These are phyloP conservation scores for Noctua janthina DNA, from an alignment of 2,888 invertebrate species.

Conservation along the genomic window DNA sequence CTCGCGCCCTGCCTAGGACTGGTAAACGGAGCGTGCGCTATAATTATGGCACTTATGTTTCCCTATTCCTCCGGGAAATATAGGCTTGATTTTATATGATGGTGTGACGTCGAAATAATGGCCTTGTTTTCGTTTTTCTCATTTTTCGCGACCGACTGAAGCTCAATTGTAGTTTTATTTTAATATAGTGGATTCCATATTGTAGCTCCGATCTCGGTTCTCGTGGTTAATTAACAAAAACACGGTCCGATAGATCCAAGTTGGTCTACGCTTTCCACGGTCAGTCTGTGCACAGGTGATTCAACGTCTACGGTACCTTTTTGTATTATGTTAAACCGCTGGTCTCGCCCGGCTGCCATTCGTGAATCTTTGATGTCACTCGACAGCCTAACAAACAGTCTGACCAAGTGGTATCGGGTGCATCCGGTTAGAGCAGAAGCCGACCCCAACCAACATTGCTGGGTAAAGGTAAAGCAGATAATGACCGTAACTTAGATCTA, in stretches of 20 bases:
- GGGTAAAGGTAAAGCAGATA: not conserved
- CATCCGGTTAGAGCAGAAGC: not conserved
- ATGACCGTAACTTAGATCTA: no score
- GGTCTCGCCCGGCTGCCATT: not conserved
- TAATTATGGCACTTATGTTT: not conserved
- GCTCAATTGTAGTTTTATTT: not conserved
- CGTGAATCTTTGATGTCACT: not conserved
- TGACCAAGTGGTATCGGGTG: not conserved
- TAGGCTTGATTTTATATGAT: no score
- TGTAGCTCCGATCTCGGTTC: no score
- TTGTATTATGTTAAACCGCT: not conserved
- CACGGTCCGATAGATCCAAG: no score
- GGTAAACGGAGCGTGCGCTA: not conserved
- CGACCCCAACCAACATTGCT: not conserved
- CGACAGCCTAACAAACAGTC: not conserved
- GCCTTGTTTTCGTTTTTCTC: not conserved
- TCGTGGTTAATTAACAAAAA: no score
- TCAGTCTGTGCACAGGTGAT: not conserved
- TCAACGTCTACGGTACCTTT: not conserved
- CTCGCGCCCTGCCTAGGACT: not conserved
- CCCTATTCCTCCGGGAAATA: not conserved
- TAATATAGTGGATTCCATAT: not conserved
- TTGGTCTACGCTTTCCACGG: no score
- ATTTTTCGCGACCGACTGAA: not conserved
- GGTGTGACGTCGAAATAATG: no score